Evolutionary conservation across 2,113 vertebrate species (phyloP), one percentile per base, ranked within the genome.

Genomic region (Phalacrocorax carbo): DNA sequence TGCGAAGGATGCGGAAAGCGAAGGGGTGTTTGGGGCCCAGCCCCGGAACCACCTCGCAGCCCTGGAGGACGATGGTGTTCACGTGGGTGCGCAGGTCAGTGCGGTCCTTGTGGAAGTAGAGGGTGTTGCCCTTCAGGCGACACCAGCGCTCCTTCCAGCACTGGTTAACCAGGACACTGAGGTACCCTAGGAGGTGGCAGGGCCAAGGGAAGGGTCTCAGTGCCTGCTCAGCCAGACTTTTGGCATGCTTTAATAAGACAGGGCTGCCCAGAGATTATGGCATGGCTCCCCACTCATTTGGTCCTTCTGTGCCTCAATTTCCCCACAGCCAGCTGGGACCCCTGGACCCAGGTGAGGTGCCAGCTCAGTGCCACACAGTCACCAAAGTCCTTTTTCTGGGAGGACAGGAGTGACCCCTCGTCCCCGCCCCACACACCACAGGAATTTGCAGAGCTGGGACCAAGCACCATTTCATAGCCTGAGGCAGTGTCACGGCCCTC

Each of bases 91-190:
- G 98, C 84, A 98, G 97, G 91, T 99, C 99, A 0, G 97, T 97
- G 18, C 98, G 98, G 86, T 99, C 99, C 97, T 99, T 99, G 96
- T 99, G 99, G 86, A 99, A 98, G 97, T 98, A 98, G 49, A 99
- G 97, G 7, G 97, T 99, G 91, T 99, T 98, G 60, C 92, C 97
- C 86, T 98, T 98, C 54, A 99, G 98, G 46, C 98, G 98, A 38
- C 99, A 99, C 99, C 99, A 99, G 38, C 98, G 98, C 85, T 99
- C 99, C 97, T 98, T 99, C 99, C 99, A 99, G 84, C 98, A 98
- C 88, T 99, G 99, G 85, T 98, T 99, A 84, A 99, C 98, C 96
- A 99, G 98, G 90, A 99, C 98, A 6, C 98, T 99, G 88, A 99
- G 98, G 90, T 98, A 98, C 36, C 99, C 99, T 99, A 85, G 4